phyloP scores from a whole-genome alignment of 1,140 invertebrate species.

The Leptinotarsa lineolata region DNA sequence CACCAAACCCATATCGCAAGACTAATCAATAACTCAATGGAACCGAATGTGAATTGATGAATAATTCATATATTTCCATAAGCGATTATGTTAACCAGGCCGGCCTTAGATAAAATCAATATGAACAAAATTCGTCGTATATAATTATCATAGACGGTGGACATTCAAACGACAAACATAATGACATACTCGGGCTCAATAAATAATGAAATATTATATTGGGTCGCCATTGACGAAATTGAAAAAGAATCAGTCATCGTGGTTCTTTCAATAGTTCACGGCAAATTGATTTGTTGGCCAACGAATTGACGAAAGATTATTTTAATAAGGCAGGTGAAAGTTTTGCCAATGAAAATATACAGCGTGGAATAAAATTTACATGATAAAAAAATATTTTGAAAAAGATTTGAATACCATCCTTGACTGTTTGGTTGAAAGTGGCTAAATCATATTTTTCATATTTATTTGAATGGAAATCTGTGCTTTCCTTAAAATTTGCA shows the following conservation, averaged over 20 bases:
- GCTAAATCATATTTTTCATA: too few relatives aligned
- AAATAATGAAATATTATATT: slow-evolving; percentile 14
- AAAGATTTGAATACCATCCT: too few relatives aligned
- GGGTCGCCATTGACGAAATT: slow-evolving; percentile 13
- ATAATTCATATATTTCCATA: slow-evolving; percentile 24
- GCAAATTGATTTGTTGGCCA: too few relatives aligned
- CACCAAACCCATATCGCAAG: slow-evolving; percentile 4
- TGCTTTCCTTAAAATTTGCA: too few relatives aligned
- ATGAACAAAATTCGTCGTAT: slow-evolving; percentile 17
- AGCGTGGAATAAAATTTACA: too few relatives aligned
- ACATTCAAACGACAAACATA: slow-evolving; percentile 11
- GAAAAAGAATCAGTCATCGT: slow-evolving; percentile 4
- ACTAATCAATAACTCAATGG: slow-evolving; percentile 12
- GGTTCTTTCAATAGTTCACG: too few relatives aligned
- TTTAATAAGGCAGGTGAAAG: too few relatives aligned
- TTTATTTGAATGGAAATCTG: too few relatives aligned
- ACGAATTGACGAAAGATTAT: too few relatives aligned
- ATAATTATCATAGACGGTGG: slow-evolving; percentile 19
- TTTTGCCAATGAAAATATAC: too few relatives aligned
- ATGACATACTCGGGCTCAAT: slow-evolving; percentile 13
- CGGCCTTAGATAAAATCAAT: slow-evolving; percentile 23
- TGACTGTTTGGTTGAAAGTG: too few relatives aligned
- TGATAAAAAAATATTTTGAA: too few relatives aligned
- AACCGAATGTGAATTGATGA: slow-evolving; percentile 13
- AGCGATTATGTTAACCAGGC: slow-evolving; percentile 21